A percentile compares a stretch with the other conserved stretches of the same genome.
These are phyloP conservation scores for Limenitis camilla DNA, from an alignment of 2,888 invertebrate genomes.

Conservation along the genomic window DNA sequence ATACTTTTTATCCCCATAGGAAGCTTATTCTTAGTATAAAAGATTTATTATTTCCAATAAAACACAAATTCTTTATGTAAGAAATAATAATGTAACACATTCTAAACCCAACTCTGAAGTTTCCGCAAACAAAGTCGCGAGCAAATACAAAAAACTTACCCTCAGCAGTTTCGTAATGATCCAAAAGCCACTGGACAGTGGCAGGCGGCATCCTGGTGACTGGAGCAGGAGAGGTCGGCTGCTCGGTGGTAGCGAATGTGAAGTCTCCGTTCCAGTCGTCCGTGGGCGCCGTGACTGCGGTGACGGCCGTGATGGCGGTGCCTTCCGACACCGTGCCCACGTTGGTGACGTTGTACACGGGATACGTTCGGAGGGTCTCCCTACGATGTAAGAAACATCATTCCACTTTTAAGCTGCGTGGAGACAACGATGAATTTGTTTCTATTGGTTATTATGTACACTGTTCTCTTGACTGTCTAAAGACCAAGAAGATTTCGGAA, in stretches of 20 bases:
- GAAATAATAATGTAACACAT: too few species aligned
- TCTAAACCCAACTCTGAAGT: too few species aligned
- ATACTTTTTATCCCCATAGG: background rate
- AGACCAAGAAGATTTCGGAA: too few species aligned
- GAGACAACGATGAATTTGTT: too few species aligned
- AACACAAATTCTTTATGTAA: too few species aligned
- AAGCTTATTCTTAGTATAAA: too few species aligned
- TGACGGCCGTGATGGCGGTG: conserved; percentile 46
- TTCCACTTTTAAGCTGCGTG: too few species aligned
- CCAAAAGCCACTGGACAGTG: conserved; percentile 96
- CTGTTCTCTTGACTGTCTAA: too few species aligned
- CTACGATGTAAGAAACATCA: conserved; percentile 43
- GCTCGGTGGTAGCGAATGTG: conserved; percentile 61
- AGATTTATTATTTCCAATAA: too few species aligned
- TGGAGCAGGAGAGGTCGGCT: conserved; percentile 41
- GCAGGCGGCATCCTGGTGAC: conserved; percentile 76
- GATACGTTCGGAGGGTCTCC: conserved; percentile 82
- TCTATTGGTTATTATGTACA: too few species aligned
- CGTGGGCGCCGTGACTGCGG: conserved; percentile 37
- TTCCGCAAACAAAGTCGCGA: background rate
- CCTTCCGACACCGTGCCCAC: conserved; percentile 44
- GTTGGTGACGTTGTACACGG: conserved; percentile 60
- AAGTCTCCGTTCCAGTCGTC: conserved; percentile 49
- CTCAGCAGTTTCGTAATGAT: conserved; percentile 99
- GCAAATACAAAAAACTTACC: conserved; percentile 34